phyloP scores from a whole-genome alignment of 1,140 invertebrate species.

The Halotydeus destructor region DNA sequence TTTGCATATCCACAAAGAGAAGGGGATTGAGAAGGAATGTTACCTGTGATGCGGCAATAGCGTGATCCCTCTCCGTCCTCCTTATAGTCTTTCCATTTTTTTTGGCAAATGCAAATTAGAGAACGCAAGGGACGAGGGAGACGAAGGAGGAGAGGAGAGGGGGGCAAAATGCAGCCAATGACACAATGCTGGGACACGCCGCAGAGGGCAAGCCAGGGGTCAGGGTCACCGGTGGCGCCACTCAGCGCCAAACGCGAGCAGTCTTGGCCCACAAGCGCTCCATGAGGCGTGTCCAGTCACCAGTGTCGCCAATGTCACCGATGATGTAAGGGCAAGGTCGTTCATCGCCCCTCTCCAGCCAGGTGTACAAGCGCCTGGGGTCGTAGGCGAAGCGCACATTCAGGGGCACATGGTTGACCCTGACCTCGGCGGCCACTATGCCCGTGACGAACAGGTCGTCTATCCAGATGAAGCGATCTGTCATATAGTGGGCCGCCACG shows the following conservation, averaged over 20 bases:
- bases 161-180: too few species aligned
- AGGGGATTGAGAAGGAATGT: too few species aligned
- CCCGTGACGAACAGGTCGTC: slow-evolving; percentile 33
- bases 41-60: too few species aligned
- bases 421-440: slow-evolving; percentile 20
- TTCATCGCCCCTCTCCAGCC: slow-evolving; percentile 3
- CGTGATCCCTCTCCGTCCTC: too few species aligned
- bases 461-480: slow-evolving; percentile 25
- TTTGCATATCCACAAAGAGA: too few species aligned
- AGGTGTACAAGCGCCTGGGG: slow-evolving; percentile 4
- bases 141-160: too few species aligned
- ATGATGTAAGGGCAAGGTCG: slow-evolving; percentile 9
- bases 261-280: slow-evolving; percentile 10
- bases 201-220: too few species aligned
- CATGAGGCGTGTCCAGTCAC: slow-evolving; percentile 3
- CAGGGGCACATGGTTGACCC: slow-evolving; percentile 1
- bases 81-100: too few species aligned
- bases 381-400: slow-evolving; percentile 9
- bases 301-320: slow-evolving; percentile 10
- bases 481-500: neutral
- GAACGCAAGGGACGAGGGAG: too few species aligned
- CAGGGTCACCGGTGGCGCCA: too few species aligned
- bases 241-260: neutral
- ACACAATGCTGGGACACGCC: too few species aligned
- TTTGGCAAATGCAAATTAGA: too few species aligned